phyloP scores from a whole-genome alignment of 2,797 vertebrate genomes.

The Sebastes dallii region DNA sequence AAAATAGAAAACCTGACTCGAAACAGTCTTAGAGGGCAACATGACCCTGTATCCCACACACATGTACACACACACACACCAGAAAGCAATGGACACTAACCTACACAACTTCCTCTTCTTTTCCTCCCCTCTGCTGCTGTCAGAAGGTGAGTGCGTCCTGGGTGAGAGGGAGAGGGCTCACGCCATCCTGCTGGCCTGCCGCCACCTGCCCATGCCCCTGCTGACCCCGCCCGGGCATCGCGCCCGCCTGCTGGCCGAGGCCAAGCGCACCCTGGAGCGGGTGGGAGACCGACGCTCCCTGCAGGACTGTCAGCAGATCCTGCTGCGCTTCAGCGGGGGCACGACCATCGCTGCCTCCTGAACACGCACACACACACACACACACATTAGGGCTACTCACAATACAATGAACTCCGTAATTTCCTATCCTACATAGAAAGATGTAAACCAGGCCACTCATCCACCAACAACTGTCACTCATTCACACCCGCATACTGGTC shows the following conservation, averaged over 20 bases:
- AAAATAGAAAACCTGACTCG: background rate
- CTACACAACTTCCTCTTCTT: background rate
- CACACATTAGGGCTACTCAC: conserved; percentile 26
- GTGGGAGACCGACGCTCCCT: conserved; percentile 94
- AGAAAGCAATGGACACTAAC: background rate
- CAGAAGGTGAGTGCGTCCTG: conserved; percentile 74
- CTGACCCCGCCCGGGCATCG: conserved; percentile 93
- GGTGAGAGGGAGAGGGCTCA: conserved; percentile 94
- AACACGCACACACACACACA: conserved; percentile 35
- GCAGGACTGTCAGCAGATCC: conserved; percentile 95
- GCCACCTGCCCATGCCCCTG: conserved; percentile 94
- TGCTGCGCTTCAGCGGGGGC: conserved; percentile 92
- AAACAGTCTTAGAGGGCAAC: background rate
- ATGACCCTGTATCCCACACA: background rate
- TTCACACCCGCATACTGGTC: background rate
- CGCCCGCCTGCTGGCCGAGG: conserved; percentile 92
- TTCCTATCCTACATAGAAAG: background rate
- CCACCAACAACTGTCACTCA: background rate
- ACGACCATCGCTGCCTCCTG: conserved; percentile 94
- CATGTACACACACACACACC: background rate
- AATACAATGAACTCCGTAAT: background rate
- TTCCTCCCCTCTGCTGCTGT: background rate
- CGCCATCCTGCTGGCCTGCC: conserved; percentile 94
- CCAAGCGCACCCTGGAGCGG: conserved; percentile 95
- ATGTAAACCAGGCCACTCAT: conserved; percentile 4